A percentile compares a stretch with the other conserved stretches of the same genome.
phyloP scores from a whole-genome alignment of 2,888 invertebrate genomes.

The Acronicta psi region DNA sequence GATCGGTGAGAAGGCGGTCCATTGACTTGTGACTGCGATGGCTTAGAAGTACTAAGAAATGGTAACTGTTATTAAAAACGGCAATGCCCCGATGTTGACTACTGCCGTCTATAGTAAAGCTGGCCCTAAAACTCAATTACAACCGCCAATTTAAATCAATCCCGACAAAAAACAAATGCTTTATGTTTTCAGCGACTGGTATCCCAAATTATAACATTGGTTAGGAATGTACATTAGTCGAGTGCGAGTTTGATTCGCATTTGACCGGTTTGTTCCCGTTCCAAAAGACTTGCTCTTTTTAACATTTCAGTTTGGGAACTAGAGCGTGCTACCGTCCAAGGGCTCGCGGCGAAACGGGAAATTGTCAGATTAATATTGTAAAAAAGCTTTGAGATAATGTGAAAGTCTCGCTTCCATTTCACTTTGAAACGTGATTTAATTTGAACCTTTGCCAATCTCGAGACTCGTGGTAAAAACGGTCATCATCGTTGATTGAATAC shows the following conservation, averaged over 20 bases:
- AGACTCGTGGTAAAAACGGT: slow-evolving; percentile 47
- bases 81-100: slow-evolving; percentile 12
- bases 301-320: slow-evolving; percentile 74
- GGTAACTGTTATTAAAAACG: slow-evolving; percentile 17
- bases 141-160: slow-evolving; percentile 29
- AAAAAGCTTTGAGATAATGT: slow-evolving; percentile 52
- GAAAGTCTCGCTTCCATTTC: slow-evolving; percentile 52
- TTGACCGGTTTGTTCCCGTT: slow-evolving; percentile 63
- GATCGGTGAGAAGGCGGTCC: slow-evolving; percentile 1
- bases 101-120: slow-evolving; percentile 20
- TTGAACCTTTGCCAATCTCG: slow-evolving; percentile 54
- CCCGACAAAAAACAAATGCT: slow-evolving; percentile 22
- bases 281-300: slow-evolving; percentile 63
- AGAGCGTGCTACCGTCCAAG: slow-evolving; percentile 70
- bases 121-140: slow-evolving; percentile 38
- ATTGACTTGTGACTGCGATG: slow-evolving; percentile 22
- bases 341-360: slow-evolving; percentile 50
- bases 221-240: slow-evolving; percentile 27
- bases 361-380: slow-evolving; percentile 50
- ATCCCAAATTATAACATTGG: slow-evolving; percentile 45
- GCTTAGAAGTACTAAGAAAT: slow-evolving; percentile 17
- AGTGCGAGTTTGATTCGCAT: slow-evolving; percentile 40
- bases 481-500: slow-evolving; percentile 45
- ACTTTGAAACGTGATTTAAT: slow-evolving; percentile 56
- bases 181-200: slow-evolving; percentile 35